phyloP scores from a whole-genome alignment of 2,113 vertebrate species.

The Sphaerodactylus townsendi region DNA sequence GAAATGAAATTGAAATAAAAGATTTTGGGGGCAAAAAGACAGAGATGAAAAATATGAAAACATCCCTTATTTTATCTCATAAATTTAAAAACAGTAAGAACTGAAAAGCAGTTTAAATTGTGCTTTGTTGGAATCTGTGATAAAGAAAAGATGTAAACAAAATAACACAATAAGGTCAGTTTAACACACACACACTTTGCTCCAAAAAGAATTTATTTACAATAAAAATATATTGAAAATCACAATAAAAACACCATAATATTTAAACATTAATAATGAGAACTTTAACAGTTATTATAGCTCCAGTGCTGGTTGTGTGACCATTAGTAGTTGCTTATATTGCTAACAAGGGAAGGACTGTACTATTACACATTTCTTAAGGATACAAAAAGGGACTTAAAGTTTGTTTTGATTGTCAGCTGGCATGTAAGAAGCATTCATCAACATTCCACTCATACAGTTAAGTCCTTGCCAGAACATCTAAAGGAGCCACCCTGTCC shows the following conservation, averaged over 20 bases:
- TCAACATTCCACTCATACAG: neutral
- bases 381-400: neutral
- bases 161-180: too few relatives aligned
- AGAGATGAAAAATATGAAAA: too few relatives aligned
- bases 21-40: too few relatives aligned
- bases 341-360: neutral
- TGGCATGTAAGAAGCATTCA: neutral
- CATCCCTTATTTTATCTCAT: too few relatives aligned
- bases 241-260: neutral
- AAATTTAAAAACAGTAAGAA: too few relatives aligned
- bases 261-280: neutral
- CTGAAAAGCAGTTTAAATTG: too few relatives aligned
- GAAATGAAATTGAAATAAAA: too few relatives aligned
- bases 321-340: neutral
- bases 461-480: neutral
- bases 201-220: constrained; percentile 21
- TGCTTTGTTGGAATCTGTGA: too few relatives aligned
- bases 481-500: neutral
- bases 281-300: neutral
- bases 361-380: neutral
- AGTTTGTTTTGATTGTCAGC: neutral
- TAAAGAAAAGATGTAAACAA: too few relatives aligned
- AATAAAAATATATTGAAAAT: neutral
- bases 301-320: neutral
- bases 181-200: neutral